A percentile compares a stretch with the other conserved stretches of the same genome.
Evolutionary conservation across 2,888 invertebrate genomes (phyloP).

Genomic region (Sarcophaga variegata): DNA sequence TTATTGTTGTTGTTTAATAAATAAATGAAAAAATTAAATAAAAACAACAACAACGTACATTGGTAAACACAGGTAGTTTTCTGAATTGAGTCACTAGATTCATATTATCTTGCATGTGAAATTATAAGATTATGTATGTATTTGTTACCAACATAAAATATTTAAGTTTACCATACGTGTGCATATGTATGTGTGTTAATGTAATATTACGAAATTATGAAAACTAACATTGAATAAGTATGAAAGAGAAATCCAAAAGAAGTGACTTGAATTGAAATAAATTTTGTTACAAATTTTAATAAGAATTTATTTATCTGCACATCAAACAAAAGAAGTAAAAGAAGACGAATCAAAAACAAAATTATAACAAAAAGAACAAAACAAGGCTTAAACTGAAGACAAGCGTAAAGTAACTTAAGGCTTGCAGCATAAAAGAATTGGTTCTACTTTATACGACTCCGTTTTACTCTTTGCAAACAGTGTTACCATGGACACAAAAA

Average conservation of each 20-base stretch:
- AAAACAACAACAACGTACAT: not conserved
- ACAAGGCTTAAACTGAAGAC: constrained; percentile 49
- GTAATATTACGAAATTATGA: constrained; percentile 61
- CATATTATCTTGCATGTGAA: not conserved
- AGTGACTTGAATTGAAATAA: too few relatives aligned
- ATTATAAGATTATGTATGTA: constrained; percentile 32
- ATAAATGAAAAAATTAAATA: constrained; percentile 6
- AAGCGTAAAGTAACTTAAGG: constrained; percentile 47
- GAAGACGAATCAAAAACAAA: not conserved
- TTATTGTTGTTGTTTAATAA: not conserved
- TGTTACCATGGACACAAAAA: not conserved
- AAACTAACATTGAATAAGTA: not conserved
- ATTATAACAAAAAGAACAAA: constrained; percentile 29
- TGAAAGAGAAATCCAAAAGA: too few relatives aligned
- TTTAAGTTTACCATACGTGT: not conserved
- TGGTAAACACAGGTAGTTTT: constrained; percentile 45
- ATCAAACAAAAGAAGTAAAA: not conserved
- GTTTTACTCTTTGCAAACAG: not conserved
- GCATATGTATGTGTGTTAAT: constrained; percentile 14
- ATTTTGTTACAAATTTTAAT: too few relatives aligned
- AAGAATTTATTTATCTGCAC: too few relatives aligned
- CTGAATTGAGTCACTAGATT: constrained; percentile 5
- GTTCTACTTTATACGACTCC: constrained; percentile 22
- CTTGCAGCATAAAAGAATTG: constrained; percentile 50
- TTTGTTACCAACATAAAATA: constrained; percentile 45